These are phyloP conservation scores for Gulo gulo DNA, from an alignment of 2,113 vertebrate species.

Conservation along the genomic window DNA sequence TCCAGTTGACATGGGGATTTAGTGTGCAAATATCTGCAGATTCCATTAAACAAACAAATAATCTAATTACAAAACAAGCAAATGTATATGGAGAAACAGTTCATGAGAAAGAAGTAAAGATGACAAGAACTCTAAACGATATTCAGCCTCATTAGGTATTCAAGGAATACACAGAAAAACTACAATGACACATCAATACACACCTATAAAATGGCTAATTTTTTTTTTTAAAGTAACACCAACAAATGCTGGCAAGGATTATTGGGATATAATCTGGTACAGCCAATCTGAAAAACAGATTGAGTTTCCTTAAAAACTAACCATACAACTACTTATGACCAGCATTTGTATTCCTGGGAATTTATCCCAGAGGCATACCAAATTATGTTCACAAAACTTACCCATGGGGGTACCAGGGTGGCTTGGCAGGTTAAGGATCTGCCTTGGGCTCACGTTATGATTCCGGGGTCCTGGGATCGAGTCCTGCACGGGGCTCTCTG, in stretches of 20 bases:
- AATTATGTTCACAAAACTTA: not conserved
- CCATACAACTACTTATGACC: not conserved
- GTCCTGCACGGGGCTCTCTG: accelerated
- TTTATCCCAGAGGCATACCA: not conserved
- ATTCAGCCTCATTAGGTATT: not conserved
- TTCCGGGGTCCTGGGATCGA: too few relatives aligned
- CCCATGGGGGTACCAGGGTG: not conserved
- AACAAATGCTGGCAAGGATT: not conserved
- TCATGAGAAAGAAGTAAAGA: not conserved
- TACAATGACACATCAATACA: not conserved
- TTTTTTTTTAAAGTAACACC: not conserved
- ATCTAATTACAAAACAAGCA: not conserved
- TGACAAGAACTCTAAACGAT: not conserved
- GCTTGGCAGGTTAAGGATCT: too few relatives aligned
- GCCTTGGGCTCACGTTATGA: too few relatives aligned
- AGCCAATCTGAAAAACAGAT: not conserved
- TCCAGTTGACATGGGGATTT: not conserved
- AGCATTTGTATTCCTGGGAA: not conserved
- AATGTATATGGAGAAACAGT: not conserved
- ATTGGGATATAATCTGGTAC: not conserved
- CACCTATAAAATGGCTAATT: not conserved
- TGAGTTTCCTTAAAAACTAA: not conserved
- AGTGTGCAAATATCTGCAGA: not conserved
- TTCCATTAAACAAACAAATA: not conserved
- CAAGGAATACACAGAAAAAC: not conserved